A percentile compares a stretch with the other conserved stretches of the same genome.
These are phyloP conservation scores for Montipora foliosa DNA, from an alignment of 64 coral and sea anemone species.

Conservation along the genomic window DNA sequence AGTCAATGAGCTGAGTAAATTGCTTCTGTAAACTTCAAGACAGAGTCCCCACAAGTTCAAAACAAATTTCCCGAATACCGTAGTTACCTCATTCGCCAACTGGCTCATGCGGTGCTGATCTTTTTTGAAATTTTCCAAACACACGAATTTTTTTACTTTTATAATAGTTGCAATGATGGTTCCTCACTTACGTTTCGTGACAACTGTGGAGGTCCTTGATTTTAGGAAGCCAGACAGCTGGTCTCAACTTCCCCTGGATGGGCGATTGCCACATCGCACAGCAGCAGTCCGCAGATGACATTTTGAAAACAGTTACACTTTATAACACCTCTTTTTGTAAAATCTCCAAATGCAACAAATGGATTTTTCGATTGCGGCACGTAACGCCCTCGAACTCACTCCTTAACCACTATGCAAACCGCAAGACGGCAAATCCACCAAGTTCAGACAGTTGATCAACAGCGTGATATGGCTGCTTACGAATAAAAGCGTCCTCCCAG, in stretches of 20 bases:
- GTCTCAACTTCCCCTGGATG: constrained; percentile 83
- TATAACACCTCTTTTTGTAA: neutral
- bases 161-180: neutral
- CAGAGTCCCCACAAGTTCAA: neutral
- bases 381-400: neutral
- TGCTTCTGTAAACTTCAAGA: neutral
- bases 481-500: neutral
- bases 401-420: neutral
- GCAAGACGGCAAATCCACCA: neutral
- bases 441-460: neutral
- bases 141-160: neutral
- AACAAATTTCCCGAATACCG: too few relatives aligned
- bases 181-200: constrained; percentile 79
- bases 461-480: neutral
- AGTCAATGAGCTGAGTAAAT: too few relatives aligned
- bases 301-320: constrained; percentile 19
- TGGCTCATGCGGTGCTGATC: neutral
- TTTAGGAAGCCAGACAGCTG: constrained; percentile 92
- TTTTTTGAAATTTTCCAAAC: neutral
- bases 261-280: constrained; percentile 97
- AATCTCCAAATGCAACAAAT: neutral
- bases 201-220: constrained; percentile 86
- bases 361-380: neutral
- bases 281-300: constrained; percentile 88
- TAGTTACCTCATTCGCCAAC: too few relatives aligned